A percentile compares a stretch with the other conserved stretches of the same genome.
phyloP scores from a whole-genome alignment of 2,113 vertebrate genomes.

The Zapus hudsonius region DNA sequence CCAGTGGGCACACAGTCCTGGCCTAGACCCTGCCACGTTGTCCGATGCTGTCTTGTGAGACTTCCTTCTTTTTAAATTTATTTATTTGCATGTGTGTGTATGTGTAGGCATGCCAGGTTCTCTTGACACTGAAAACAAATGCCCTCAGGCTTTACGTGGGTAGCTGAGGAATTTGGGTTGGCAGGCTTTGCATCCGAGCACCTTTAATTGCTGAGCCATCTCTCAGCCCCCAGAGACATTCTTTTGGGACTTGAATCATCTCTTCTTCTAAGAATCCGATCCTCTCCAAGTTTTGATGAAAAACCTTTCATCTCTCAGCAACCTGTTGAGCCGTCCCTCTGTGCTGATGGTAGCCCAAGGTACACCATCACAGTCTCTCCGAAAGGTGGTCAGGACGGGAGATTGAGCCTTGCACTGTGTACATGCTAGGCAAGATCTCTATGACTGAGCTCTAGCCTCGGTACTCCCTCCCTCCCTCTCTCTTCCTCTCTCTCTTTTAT shows the following conservation, averaged over 20 bases:
- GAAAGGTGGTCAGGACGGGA: not conserved
- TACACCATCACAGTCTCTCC: not conserved
- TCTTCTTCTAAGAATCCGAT: not conserved
- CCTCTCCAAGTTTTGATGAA: not conserved
- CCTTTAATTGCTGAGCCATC: no score
- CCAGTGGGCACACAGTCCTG: not conserved
- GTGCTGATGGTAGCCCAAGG: not conserved
- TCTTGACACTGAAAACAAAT: no score
- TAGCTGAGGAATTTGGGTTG: no score
- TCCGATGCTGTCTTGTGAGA: not conserved
- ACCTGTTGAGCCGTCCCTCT: not conserved
- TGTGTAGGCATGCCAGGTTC: no score
- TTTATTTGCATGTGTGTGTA: no score
- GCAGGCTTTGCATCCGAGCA: no score
- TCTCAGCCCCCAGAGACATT: no score
- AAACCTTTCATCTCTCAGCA: constrained; percentile 3
- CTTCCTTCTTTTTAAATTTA: not conserved
- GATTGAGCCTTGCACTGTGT: not conserved
- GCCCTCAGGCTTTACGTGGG: no score
- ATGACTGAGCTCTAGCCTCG: not conserved
- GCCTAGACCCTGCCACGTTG: not conserved
- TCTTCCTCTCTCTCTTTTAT: not conserved
- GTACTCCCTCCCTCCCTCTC: not conserved
- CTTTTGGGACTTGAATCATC: not conserved
- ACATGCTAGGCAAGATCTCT: not conserved